Evolutionary conservation across 2,113 vertebrate genomes (phyloP), one percentile per base, ranked within the genome.

Genomic region (Vanacampus margaritifer): DNA sequence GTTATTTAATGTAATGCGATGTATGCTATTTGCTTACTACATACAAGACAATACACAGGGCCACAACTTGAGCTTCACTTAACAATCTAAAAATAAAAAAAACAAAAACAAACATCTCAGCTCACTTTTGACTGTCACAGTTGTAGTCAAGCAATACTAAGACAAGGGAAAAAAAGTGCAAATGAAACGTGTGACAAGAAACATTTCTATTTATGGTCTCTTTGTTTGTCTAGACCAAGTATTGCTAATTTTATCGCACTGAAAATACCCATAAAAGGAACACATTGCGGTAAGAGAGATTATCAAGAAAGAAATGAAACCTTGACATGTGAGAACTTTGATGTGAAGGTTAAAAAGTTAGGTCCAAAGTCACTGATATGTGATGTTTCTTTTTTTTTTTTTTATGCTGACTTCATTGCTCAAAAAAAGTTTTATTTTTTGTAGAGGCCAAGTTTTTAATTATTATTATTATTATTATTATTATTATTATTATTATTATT

Each of bases 181-280:
- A 62, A 62, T 43, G 60, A 41, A 24, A 62, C 23, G 7, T 23
- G 59, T 41, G n/a, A 24, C 37, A 43, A 24, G 13, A 17, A 61
- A 8, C 16, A 16, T 43, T 43, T 62, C 37, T 41, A 43, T 41
- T 62, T 62, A 6, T 2, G 60, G 7, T 45, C 37, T 62, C 60
- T 62, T 59, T 43, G 60, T 24, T 24, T 16, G 23, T 62, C 17
- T 23, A 7, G 12, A 23, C 36, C 58, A 14, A 61, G 16, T 23
- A 39, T n/a, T 17, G 37, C 75, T 84, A 79, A 83, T 79, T 79
- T 81, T 78, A 76, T 64, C 64, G 17, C 13, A 10, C 68, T 74
- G 59, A 57, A 78, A 78, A 76, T 70, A 80, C 57, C 67, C 54
- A 81, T 62, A 81, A 72, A 41, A 56, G 6, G 5, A 54, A 12